Percentiles rank a stretch among this genome's conserved stretches.
phyloP scores from a whole-genome alignment of 2,113 vertebrate genomes.

The Pseudois nayaur region DNA sequence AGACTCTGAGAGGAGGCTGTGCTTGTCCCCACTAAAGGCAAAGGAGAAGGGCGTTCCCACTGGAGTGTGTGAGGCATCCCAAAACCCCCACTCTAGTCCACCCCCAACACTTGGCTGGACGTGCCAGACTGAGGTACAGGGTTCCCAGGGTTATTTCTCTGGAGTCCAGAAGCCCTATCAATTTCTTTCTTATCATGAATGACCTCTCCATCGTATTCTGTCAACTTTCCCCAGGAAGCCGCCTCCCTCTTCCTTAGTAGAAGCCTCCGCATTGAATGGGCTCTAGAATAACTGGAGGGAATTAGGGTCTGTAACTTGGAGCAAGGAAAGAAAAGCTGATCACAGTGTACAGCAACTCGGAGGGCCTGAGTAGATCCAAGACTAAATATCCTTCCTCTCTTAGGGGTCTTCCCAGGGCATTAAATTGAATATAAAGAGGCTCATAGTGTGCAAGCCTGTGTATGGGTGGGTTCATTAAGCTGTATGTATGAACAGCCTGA shows the following conservation, averaged over 20 bases:
- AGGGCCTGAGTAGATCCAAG: background rate
- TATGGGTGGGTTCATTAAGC: background rate
- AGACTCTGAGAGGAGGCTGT: background rate
- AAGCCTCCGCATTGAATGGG: background rate
- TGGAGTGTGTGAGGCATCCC: background rate
- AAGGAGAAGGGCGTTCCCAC: background rate
- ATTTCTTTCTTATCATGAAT: constrained; percentile 6
- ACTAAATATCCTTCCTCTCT: background rate
- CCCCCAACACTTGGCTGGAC: background rate
- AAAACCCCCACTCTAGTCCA: background rate
- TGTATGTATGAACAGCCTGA: background rate
- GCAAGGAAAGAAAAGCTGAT: background rate
- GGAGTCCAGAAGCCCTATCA: background rate
- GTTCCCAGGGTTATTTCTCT: background rate
- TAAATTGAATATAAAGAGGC: background rate
- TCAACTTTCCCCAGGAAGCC: background rate
- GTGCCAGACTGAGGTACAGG: background rate
- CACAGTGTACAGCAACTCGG: background rate
- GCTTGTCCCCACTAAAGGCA: background rate
- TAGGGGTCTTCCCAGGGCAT: background rate
- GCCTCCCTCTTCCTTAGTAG: background rate
- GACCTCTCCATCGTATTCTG: background rate
- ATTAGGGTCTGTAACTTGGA: background rate
- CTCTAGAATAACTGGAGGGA: background rate
- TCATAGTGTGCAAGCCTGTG: background rate